Percentiles rank a stretch among this genome's conserved stretches.
Evolutionary conservation across 2,797 vertebrate species (phyloP).

Genomic region (Limosa lapponica): DNA sequence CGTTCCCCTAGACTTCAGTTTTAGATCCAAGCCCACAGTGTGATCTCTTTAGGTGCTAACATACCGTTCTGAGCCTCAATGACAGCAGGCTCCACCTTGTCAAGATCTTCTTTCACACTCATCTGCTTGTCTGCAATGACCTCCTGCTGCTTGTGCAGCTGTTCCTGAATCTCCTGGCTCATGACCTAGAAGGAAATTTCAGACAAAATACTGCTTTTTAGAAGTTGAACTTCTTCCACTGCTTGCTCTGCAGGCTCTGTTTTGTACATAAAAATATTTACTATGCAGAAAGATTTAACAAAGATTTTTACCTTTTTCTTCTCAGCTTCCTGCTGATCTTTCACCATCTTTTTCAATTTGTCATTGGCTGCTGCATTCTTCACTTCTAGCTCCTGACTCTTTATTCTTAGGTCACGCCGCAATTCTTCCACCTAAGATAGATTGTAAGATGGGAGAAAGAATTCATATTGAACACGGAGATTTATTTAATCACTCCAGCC

Average conservation of each 20-base stretch:
- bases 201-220: background rate
- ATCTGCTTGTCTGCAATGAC: constrained; percentile 97
- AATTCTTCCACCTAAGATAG: constrained; percentile 91
- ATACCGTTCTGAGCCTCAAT: constrained; percentile 98
- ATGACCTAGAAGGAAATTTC: constrained; percentile 84
- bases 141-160: constrained; percentile 97
- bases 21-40: background rate
- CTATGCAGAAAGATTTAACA: background rate
- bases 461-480: background rate
- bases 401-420: constrained; percentile 94
- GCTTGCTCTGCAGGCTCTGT: background rate
- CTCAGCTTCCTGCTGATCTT: constrained; percentile 98
- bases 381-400: constrained; percentile 97
- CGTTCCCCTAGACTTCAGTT: background rate
- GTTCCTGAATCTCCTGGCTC: constrained; percentile 99
- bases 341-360: constrained; percentile 99
- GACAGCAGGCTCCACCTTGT: constrained; percentile 98
- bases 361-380: constrained; percentile 99
- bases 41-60: background rate
- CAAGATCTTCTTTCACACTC: constrained; percentile 93
- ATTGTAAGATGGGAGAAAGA: background rate
- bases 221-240: background rate
- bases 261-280: background rate
- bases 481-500: background rate
- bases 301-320: constrained; percentile 91